Evolutionary conservation across 92 coral and sea anemone genomes (phyloP), one percentile per base, ranked within the genome.

Genomic region (Paramuricea clavata): DNA sequence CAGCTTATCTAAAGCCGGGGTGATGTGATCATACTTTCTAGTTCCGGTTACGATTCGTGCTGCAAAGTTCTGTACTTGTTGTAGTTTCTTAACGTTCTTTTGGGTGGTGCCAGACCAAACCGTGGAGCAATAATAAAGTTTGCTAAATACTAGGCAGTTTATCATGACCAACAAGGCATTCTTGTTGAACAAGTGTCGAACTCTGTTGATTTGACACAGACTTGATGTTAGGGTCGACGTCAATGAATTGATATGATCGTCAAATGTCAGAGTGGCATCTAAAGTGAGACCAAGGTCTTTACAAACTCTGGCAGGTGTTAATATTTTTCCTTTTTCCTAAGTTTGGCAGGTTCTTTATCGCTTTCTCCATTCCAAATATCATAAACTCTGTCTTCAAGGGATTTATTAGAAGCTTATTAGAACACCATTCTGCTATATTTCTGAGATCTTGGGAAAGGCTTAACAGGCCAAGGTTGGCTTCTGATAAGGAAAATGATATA

Each of bases 61-160:
- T 3, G 93, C 88, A 74, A 90, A 81, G 70, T 90, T 87, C 75
- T 90, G 93, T 23, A 90, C 62, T 17, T 60, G 83, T 60, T 90
- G 91, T 19, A 90, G 43, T 44, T 87, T 81, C 3, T 19, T 12
- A 56, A 87, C 75, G 57, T 90, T 90, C 21, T 87, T 59, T 49
- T 65, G 47, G 19, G 85, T 34, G 9, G 91, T 91, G 11, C 85
- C 82, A 1, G 89, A 65, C 92, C 92, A 89, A 5, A 88, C 82
- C 0, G 92, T 61, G 4, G 90, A 92, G 32, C 92, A 92, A 71
- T 80, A 85, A 69, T 69, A 92, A 23, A 91, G 79, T 60, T 89
- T 85, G 32, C 92, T 62, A 26, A 88, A 85, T 41, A 92, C 59
- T 2, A 89, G 75, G 26, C 49, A 61, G 54, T 76, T 83, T 12